phyloP scores from a whole-genome alignment of 2,797 vertebrate genomes.

The Sylvia borin region DNA sequence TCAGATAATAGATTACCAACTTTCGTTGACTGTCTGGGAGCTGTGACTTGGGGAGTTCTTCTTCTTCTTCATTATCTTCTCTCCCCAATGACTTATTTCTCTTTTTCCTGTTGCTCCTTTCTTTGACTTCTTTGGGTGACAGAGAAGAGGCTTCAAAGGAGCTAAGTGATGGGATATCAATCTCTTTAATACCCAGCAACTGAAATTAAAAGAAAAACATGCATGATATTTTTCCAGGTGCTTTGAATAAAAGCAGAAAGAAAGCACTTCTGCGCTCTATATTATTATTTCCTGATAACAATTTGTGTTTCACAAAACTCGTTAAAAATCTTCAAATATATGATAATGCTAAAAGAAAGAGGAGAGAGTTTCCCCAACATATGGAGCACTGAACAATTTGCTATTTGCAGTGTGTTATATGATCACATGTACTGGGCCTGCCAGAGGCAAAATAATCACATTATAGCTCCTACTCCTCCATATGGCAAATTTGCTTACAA shows the following conservation, averaged over 20 bases:
- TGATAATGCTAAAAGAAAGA: neutral
- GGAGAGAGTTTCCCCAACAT: neutral
- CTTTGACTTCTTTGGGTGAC: slow-evolving; percentile 63
- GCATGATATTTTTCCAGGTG: neutral
- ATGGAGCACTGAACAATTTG: slow-evolving; percentile 12
- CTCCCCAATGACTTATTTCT: slow-evolving; percentile 54
- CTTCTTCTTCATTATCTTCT: slow-evolving; percentile 48
- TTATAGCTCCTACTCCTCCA: neutral
- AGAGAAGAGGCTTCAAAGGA: slow-evolving; percentile 65
- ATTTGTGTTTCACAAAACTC: neutral
- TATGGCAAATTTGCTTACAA: neutral
- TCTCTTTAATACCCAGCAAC: slow-evolving; percentile 60
- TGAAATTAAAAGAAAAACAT: slow-evolving; percentile 32
- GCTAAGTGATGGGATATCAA: slow-evolving; percentile 69
- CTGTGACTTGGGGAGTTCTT: neutral
- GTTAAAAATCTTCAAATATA: neutral
- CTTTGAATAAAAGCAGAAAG: neutral
- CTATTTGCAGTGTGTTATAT: neutral
- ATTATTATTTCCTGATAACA: neutral
- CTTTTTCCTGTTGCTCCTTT: slow-evolving; percentile 60
- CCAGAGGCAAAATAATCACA: neutral
- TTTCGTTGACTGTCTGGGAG: slow-evolving; percentile 49
- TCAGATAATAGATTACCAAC: slow-evolving; percentile 58
- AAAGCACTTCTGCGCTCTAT: neutral
- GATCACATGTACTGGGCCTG: neutral